Conservation (phyloP, 2,888 invertebrate species). For the Venustoraphidia nigricollis region DNA sequence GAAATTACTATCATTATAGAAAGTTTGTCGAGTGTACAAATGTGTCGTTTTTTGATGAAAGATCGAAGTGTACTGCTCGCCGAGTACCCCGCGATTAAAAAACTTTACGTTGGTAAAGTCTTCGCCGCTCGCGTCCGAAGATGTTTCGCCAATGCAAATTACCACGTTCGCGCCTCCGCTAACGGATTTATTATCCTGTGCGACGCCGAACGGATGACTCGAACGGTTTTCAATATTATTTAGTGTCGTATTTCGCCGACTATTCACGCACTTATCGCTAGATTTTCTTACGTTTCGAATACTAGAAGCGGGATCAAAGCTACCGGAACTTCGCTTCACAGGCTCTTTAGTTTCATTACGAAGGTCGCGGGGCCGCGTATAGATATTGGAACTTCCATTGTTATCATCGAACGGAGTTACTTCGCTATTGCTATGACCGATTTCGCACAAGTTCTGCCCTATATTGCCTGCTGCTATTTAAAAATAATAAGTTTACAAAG, state of each 20-base stretch:
- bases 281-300: no score
- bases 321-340: no score
- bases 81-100: neutral
- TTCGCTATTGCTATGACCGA: neutral
- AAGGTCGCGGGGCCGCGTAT: no score
- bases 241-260: no score
- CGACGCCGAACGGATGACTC: no score
- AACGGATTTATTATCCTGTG: no score
- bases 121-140: neutral
- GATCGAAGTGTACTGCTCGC: neutral
- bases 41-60: slow-evolving; percentile 1
- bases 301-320: no score
- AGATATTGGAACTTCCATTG: slow-evolving; percentile 4
- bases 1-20: no score
- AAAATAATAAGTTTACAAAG: no score
- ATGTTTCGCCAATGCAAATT: neutral
- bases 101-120: neutral
- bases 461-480: neutral
- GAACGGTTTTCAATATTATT: no score
- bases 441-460: slow-evolving; percentile 6
- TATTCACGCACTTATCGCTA: no score
- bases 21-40: neutral
- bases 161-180: neutral
- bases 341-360: no score
- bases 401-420: neutral